Conservation (phyloP, 2,797 vertebrate genomes). For the Diplodus puntazzo region DNA sequence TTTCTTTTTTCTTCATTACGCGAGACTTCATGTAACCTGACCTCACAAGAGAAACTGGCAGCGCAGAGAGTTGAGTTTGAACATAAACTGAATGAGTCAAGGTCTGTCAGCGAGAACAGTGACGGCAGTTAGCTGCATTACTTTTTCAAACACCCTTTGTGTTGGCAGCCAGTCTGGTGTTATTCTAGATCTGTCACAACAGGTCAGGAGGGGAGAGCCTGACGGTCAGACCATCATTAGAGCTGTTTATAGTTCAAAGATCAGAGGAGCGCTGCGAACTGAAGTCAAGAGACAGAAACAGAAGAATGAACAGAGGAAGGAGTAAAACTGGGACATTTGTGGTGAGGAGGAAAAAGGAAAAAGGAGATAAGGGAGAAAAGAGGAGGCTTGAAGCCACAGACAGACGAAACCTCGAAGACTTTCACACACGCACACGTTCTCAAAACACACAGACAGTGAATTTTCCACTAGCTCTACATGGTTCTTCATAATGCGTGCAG, state of each 20-base stretch:
- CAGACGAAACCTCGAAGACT: conserved; percentile 14
- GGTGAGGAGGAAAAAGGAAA: conserved; percentile 15
- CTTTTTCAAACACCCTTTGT: conserved; percentile 58
- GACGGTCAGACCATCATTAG: neutral
- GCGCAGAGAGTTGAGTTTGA: conserved; percentile 20
- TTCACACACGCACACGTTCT: conserved; percentile 9
- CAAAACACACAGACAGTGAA: conserved; percentile 15
- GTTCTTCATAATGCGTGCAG: conserved; percentile 29
- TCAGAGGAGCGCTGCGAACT: neutral
- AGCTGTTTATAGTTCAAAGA: conserved; percentile 53
- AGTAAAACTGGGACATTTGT: conserved; percentile 16
- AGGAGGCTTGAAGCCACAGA: conserved; percentile 18
- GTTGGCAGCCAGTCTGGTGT: conserved; percentile 42
- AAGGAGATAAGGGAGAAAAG: conserved; percentile 1
- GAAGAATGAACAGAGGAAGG: neutral
- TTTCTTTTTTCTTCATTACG: conserved; percentile 15
- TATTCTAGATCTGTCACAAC: conserved; percentile 58
- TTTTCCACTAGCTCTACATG: conserved; percentile 36
- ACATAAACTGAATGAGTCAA: conserved; percentile 30
- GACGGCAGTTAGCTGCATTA: conserved; percentile 51
- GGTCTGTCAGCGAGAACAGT: conserved; percentile 44
- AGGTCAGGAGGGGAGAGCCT: conserved; percentile 41
- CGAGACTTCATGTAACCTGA: conserved; percentile 48
- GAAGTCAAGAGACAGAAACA: neutral
- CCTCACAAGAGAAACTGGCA: conserved; percentile 46